Base-by-base conservation (phyloP, 2,797 vertebrate genomes). In the Acipenser ruthenus region DNA sequence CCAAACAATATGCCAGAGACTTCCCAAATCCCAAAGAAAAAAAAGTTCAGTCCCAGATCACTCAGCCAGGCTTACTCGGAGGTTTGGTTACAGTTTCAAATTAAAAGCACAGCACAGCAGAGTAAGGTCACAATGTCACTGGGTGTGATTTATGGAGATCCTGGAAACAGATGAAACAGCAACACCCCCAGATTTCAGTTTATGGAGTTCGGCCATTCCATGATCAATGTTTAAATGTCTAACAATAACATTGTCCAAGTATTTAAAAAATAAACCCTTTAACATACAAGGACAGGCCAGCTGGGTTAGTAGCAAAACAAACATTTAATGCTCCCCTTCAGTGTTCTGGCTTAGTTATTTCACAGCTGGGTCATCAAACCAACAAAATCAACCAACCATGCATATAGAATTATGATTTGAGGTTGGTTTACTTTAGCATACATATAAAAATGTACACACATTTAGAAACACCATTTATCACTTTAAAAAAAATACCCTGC, bases 31-130 rank as follows among this genome's bases (percentile, higher is more conserved):
- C 77, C 75, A 66, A 73, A 47, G 77, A 0, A 2, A 76, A 81
- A 49, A 58, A 11, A 68, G 58, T 63, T 62, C 80, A 64, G 75
- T 75, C 72, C 78, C 10, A 64, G 75, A 83, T 83, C 83, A 80
- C 79, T 80, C 75, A 79, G 78, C 75, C 63, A 61, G 66, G 52
- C 77, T 67, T 63, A 75, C 85, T 80, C 83, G 79, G 86, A 6
- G 10, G 78, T 74, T 78, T 75, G 70, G 79, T 79, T 81, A 71
- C 76, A 79, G 75, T 79, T 87, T 90, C 86, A 90, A 78, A 85
- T 85, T 90, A 89, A 90, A 77, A 91, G 89, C 71, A 82, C 74
- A 68, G 81, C 23, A 68, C 59, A 52, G 71, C 67, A 10, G 72
- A 60, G 72, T 75, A 74, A 81, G 80, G 79, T 81, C 83, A 83